Evolutionary conservation across 1,140 invertebrate species (phyloP), one percentile per base, ranked within the genome.

Genomic region (Sminthurinus signatus): DNA sequence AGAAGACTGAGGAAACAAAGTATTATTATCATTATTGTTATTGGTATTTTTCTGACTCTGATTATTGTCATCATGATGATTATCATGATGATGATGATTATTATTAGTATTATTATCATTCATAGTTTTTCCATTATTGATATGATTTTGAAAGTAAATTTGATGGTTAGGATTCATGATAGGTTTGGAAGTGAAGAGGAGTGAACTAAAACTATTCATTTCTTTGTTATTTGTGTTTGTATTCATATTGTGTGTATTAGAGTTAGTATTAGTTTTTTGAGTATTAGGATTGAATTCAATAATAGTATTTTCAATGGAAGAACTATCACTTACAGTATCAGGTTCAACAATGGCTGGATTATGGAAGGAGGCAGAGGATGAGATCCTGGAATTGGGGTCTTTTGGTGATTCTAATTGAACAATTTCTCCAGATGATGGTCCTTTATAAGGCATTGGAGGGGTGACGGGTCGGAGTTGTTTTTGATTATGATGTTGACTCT

Each of bases 301-400:
- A n/a, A n/a, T n/a, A n/a, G n/a, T n/a, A n/a, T n/a, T n/a, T n/a
- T n/a, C n/a, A n/a, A n/a, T n/a, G n/a, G n/a, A 15, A 36, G 32
- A 15, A 36, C 32, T 15, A 44, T 39, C 4, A 61, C 59, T 61
- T 61, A 46, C 42, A 55, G 60, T 32, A 29, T 52, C 48, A 8
- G 51, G 51, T 19, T 62, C 51, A 2, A 52, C 17, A n/a, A 51
- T 46, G 14, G 23, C 50, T 15, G 14, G 19, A 15, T 28, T 27
- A 8, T 52, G 50, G 50, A 14, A 52, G 50, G 50, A 52, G 27
- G 31, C 50, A 50, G 5, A 4, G 3, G 31, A 4, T 27, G 31
- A 2, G 2, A 28, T 28, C 36, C 14, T 39, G 8, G 2, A 15
- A 28, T 50, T 23, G 8, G 63, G 39, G 8, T 52, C 52, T 19